phyloP scores from a whole-genome alignment of 2,888 invertebrate genomes.

The Choreutis nemorana region DNA sequence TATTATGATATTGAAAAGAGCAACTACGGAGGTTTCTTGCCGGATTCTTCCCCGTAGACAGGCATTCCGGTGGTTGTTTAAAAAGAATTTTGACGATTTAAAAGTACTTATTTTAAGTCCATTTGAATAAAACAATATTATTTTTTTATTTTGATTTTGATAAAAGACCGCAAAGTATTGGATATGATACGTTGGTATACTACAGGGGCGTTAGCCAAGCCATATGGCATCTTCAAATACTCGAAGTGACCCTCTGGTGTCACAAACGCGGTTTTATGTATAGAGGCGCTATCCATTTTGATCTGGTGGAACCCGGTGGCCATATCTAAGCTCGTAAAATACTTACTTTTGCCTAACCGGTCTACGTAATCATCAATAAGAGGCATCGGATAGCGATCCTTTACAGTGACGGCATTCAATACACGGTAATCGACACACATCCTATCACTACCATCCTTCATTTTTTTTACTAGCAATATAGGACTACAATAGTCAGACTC shows the following conservation, averaged over 20 bases:
- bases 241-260: conserved; percentile 11
- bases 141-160: no score
- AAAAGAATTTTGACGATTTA: no score
- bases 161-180: no score
- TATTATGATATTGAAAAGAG: no score
- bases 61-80: conserved; percentile 12
- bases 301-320: conserved; percentile 10
- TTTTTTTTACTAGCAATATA: conserved; percentile 13
- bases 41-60: no score
- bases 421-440: conserved; percentile 9
- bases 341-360: conserved; percentile 4
- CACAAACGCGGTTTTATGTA: conserved; percentile 7
- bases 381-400: conserved; percentile 8
- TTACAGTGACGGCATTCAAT: conserved; percentile 7
- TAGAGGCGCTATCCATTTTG: conserved; percentile 3
- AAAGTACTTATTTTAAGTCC: no score
- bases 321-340: conserved; percentile 9
- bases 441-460: conserved; percentile 7
- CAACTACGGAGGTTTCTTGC: no score
- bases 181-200: no score
- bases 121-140: no score
- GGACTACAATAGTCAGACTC: conserved; percentile 12
- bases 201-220: conserved; percentile 9
- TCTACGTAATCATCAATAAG: conserved; percentile 10
- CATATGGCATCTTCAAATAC: conserved; percentile 12